phyloP scores from a whole-genome alignment of 2,113 vertebrate genomes.

The Phylloscopus trochilus region DNA sequence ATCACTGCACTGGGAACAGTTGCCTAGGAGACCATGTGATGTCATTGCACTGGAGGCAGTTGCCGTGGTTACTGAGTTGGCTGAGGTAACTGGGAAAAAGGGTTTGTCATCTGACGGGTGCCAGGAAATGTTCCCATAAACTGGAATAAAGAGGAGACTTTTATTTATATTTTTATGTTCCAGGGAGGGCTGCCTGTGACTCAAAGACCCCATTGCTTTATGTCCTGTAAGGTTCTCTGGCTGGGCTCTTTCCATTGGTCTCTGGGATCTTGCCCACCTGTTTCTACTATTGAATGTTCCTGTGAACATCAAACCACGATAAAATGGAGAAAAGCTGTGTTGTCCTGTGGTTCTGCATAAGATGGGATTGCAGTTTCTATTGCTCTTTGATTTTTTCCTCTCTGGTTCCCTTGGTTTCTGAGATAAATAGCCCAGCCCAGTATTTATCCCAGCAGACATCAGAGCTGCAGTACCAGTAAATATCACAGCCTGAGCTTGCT shows the following conservation, averaged over 20 bases:
- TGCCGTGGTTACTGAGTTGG: slow-evolving; percentile 37
- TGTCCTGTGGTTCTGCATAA: background rate
- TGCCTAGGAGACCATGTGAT: slow-evolving; percentile 61
- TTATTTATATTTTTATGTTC: background rate
- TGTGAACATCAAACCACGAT: background rate
- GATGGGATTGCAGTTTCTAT: background rate
- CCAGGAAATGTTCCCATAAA: slow-evolving; percentile 37
- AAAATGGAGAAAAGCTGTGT: background rate
- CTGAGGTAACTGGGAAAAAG: slow-evolving; percentile 22
- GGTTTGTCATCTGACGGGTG: background rate
- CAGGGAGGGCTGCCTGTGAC: background rate
- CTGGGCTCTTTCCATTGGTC: background rate
- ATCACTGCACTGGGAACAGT: slow-evolving; percentile 49
- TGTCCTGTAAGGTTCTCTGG: accelerated
- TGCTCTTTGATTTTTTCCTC: background rate
- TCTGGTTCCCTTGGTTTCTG: background rate
- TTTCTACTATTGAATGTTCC: background rate
- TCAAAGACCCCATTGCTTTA: background rate
- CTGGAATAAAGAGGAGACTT: background rate
- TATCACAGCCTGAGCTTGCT: background rate
- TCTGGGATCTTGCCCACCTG: background rate
- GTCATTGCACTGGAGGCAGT: slow-evolving; percentile 57
- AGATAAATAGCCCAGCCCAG: background rate
- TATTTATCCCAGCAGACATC: background rate
- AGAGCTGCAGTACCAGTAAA: background rate